A percentile compares a stretch with the other conserved stretches of the same genome.
Conservation (phyloP, 2,888 invertebrate species). For the Pelosia muscerda region DNA sequence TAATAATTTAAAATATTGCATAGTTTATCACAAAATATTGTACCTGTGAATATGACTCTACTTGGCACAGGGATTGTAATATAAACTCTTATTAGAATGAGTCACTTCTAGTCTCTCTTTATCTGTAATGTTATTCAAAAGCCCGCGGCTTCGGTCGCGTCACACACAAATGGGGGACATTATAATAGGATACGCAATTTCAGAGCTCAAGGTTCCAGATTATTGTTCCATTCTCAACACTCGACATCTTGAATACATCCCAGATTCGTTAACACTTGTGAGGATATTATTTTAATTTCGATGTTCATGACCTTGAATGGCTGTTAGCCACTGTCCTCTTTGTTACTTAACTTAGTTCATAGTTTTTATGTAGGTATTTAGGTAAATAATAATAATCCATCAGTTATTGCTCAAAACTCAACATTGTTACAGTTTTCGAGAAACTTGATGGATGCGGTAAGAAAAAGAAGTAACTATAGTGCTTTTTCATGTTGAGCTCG, state of each 20-base stretch:
- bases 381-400: too few species aligned
- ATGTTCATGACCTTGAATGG: conserved; percentile 13
- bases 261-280: conserved; percentile 2
- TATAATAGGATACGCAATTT: conserved; percentile 62
- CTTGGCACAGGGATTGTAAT: background rate
- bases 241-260: conserved; percentile 49
- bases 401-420: too few species aligned
- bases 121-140: conserved; percentile 30
- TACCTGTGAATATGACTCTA: too few species aligned
- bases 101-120: conserved; percentile 17
- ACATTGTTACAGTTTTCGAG: background rate
- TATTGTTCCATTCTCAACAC: conserved; percentile 62
- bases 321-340: background rate
- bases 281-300: conserved; percentile 16
- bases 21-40: too few species aligned
- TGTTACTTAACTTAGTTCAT: background rate
- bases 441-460: background rate
- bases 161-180: conserved; percentile 58
- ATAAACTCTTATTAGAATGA: background rate
- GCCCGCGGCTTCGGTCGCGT: conserved; percentile 53
- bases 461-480: background rate
- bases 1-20: too few species aligned
- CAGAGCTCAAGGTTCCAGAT: conserved; percentile 59
- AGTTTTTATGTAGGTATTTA: too few species aligned
- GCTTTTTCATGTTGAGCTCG: background rate